Conservation (phyloP, 2,113 vertebrate genomes). For the Anolis sagrei region DNA sequence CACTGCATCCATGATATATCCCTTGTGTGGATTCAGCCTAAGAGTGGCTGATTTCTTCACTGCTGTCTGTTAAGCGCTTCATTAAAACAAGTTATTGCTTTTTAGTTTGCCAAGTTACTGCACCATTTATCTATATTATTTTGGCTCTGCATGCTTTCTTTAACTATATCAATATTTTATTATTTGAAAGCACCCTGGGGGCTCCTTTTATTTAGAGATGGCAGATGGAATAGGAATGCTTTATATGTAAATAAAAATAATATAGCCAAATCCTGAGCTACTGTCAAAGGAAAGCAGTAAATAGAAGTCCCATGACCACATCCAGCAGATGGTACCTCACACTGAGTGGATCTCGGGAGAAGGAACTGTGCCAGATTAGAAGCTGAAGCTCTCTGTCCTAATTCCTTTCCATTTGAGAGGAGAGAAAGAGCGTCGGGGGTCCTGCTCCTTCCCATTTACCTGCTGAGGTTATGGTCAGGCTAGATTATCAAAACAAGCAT, state of each 20-base stretch:
- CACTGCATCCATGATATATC: too few relatives aligned
- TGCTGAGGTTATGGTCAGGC: neutral
- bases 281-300: neutral
- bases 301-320: neutral
- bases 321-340: neutral
- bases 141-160: neutral
- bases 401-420: neutral
- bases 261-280: neutral
- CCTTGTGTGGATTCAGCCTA: too few relatives aligned
- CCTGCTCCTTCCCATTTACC: neutral
- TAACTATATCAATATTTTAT: neutral
- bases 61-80: neutral
- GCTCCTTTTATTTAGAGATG: neutral
- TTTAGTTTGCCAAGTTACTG: neutral
- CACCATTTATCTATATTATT: neutral
- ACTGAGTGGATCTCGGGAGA: neutral
- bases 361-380: neutral
- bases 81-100: neutral
- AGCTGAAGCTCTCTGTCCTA: neutral
- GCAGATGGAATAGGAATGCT: neutral
- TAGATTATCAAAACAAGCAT: neutral
- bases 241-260: neutral
- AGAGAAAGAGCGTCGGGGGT: neutral
- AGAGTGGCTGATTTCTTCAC: neutral
- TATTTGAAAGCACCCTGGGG: neutral